Conservation (phyloP, 2,797 vertebrate species). For the Lagocephalus sceleratus region DNA sequence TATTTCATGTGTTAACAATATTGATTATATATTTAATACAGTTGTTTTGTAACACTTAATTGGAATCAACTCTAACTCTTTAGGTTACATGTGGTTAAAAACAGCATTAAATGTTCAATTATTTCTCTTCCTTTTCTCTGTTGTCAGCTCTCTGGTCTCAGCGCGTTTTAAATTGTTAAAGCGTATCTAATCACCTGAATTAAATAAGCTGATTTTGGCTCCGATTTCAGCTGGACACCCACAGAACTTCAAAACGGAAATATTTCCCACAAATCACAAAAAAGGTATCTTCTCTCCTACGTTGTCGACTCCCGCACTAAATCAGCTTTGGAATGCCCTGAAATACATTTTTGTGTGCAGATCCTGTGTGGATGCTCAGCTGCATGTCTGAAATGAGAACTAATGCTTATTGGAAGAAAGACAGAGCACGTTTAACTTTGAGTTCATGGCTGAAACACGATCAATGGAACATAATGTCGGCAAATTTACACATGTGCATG, state of each 20-base stretch:
- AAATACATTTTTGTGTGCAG: constrained; percentile 43
- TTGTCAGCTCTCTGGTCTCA: constrained; percentile 41
- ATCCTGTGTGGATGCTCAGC: constrained; percentile 34
- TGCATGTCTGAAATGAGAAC: constrained; percentile 26
- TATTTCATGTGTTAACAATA: constrained; percentile 22
- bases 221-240: constrained; percentile 82
- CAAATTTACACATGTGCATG: constrained; percentile 10
- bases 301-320: constrained; percentile 4
- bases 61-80: constrained; percentile 27
- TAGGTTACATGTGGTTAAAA: constrained; percentile 28
- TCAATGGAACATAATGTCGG: constrained; percentile 20
- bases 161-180: constrained; percentile 36
- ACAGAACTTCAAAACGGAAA: constrained; percentile 87
- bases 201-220: constrained; percentile 57
- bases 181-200: constrained; percentile 29
- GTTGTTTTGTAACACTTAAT: constrained; percentile 22
- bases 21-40: too few species aligned
- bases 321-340: constrained; percentile 31
- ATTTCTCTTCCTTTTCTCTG: constrained; percentile 30
- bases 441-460: background rate
- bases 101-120: constrained; percentile 29
- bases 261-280: constrained; percentile 84
- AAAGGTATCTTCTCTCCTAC: constrained; percentile 77
- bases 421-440: background rate
- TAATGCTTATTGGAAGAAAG: constrained; percentile 5